Conservation (phyloP, 2,888 invertebrate genomes). For the Drosophila anomelani region DNA sequence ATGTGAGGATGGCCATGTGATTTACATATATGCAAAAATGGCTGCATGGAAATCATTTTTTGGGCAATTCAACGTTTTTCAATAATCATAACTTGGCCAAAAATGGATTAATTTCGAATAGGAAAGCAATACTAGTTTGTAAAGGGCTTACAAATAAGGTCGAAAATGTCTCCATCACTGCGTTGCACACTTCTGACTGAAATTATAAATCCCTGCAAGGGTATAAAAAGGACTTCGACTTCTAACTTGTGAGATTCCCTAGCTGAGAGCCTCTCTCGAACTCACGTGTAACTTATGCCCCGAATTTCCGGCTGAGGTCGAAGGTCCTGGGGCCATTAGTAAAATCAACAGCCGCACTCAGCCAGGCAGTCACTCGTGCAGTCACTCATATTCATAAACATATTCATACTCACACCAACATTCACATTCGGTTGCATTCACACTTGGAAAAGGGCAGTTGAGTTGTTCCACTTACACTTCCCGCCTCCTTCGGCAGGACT, state of each 20-base stretch:
- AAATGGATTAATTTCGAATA: too few relatives aligned
- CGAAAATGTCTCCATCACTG: too few relatives aligned
- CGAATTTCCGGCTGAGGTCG: constrained; percentile 4
- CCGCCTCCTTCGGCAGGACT: constrained; percentile 9
- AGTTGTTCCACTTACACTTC: constrained; percentile 20
- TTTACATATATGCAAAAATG: too few relatives aligned
- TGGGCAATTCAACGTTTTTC: too few relatives aligned
- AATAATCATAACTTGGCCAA: too few relatives aligned
- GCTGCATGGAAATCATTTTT: too few relatives aligned
- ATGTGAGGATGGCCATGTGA: not conserved
- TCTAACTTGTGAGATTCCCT: not conserved
- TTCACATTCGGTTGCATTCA: constrained; percentile 22
- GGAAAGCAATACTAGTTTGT: too few relatives aligned
- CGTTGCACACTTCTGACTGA: too few relatives aligned
- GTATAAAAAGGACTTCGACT: not conserved
- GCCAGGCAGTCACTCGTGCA: constrained; percentile 26
- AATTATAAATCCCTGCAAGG: too few relatives aligned
- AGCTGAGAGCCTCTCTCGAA: constrained; percentile 6
- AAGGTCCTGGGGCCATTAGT: constrained; percentile 57
- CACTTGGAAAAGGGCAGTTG: constrained; percentile 23
- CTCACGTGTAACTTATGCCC: constrained; percentile 19
- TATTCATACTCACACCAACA: constrained; percentile 17
- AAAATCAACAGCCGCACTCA: constrained; percentile 45
- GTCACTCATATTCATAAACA: constrained; percentile 30
- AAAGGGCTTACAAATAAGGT: too few relatives aligned